phyloP scores from a whole-genome alignment of 2,888 invertebrate genomes.

The Epistrophe grossulariae region DNA sequence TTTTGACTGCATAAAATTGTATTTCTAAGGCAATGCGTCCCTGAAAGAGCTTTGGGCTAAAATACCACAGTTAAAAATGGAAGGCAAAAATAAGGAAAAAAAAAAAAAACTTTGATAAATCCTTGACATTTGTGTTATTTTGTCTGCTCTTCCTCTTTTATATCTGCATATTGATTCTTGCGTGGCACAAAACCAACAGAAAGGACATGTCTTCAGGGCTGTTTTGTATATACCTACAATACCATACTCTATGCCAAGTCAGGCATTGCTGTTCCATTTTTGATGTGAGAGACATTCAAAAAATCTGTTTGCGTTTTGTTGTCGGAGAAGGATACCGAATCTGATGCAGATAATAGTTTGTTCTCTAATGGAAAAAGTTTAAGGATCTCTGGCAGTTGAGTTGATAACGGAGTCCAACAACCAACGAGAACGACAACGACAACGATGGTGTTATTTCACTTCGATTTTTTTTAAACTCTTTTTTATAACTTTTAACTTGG shows the following conservation, averaged over 20 bases:
- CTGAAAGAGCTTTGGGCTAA: neutral
- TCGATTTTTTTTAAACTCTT: conserved; percentile 2
- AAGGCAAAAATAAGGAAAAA: neutral
- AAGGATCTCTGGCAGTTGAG: conserved; percentile 64
- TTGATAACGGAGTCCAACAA: conserved; percentile 47
- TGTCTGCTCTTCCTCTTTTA: conserved; percentile 22
- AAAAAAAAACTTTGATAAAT: conserved; percentile 45
- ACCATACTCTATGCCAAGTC: conserved; percentile 1
- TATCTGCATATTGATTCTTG: conserved; percentile 63
- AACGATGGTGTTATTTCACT: conserved; percentile 19
- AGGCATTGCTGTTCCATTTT: conserved; percentile 36
- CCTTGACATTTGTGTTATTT: conserved; percentile 64
- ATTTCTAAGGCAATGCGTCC: conserved; percentile 19
- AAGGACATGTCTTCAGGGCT: conserved; percentile 54
- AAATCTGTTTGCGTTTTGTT: conserved; percentile 57
- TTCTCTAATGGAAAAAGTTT: conserved; percentile 71
- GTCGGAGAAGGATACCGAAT: conserved; percentile 43
- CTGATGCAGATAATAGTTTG: conserved; percentile 66
- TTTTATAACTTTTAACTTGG: conserved; percentile 16
- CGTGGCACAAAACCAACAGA: conserved; percentile 44
- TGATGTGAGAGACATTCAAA: conserved; percentile 40
- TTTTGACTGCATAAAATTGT: conserved; percentile 48
- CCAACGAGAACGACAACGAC: conserved; percentile 28
- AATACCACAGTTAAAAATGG: conserved; percentile 3
- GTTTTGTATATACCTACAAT: conserved; percentile 1